Evolutionary conservation across 2,797 vertebrate genomes (phyloP).

Genomic region (Poeciliopsis turneri): DNA sequence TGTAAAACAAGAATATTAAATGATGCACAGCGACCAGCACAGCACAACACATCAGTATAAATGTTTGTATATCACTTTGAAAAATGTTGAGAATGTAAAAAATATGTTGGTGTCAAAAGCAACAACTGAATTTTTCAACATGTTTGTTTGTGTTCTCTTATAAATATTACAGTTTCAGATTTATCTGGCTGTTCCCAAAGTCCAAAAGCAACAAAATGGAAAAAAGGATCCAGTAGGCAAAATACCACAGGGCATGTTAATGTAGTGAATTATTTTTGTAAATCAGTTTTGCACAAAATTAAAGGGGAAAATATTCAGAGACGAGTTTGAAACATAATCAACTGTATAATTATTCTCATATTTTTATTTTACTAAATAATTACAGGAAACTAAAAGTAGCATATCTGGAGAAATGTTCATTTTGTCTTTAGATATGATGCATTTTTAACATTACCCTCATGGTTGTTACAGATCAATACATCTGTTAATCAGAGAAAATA

Average conservation of each 20-base stretch:
- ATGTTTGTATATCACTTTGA: not conserved
- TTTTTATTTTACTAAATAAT: not conserved
- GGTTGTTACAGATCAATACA: not conserved
- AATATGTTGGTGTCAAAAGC: constrained; percentile 1
- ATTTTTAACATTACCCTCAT: not conserved
- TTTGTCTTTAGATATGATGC: not conserved
- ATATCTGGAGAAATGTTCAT: not conserved
- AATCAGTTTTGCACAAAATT: not conserved
- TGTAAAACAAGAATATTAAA: not conserved
- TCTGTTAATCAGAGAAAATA: not conserved
- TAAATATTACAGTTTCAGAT: constrained; percentile 18
- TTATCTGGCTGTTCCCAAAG: not conserved
- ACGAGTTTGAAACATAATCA: not conserved
- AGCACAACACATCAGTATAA: not conserved
- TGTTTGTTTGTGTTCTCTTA: constrained; percentile 10
- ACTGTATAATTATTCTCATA: not conserved
- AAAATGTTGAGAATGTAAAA: constrained; percentile 6
- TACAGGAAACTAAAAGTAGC: not conserved
- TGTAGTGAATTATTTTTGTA: not conserved
- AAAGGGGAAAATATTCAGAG: not conserved
- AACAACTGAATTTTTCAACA: constrained; percentile 11
- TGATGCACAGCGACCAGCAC: not conserved
- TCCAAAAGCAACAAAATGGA: not conserved
- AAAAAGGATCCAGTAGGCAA: constrained; percentile 9
- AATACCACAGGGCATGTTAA: not conserved